Conservation (phyloP, 2,888 invertebrate species). For the Orthosia cruda region DNA sequence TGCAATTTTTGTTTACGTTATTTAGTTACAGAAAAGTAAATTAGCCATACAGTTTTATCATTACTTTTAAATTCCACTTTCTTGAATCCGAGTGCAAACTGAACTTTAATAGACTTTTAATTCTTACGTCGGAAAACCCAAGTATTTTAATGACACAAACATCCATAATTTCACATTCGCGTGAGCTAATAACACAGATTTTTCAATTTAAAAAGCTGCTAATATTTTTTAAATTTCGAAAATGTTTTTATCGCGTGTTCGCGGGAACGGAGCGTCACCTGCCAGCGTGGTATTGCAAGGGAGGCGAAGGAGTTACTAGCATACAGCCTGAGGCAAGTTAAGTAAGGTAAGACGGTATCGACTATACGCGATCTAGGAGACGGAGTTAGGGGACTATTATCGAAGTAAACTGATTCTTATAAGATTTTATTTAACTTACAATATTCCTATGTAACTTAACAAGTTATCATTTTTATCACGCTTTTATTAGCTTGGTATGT, state of each 20-base stretch:
- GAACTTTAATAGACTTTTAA: not conserved
- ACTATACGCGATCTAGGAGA: constrained; percentile 69
- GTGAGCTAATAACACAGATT: constrained; percentile 19
- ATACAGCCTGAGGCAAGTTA: constrained; percentile 31
- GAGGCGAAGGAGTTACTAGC: constrained; percentile 62
- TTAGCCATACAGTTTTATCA: not conserved
- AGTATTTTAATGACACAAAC: constrained; percentile 4
- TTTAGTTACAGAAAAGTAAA: not conserved
- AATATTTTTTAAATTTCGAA: constrained; percentile 16
- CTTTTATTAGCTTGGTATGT: no score
- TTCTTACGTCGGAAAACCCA: not conserved
- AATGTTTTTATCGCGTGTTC: constrained; percentile 66
- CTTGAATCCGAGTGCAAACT: not conserved
- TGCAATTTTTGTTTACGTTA: not conserved
- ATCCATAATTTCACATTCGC: constrained; percentile 28
- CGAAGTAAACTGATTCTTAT: not conserved
- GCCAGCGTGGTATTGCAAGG: constrained; percentile 51
- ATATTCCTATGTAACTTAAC: no score
- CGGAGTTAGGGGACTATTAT: constrained; percentile 49
- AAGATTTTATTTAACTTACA: not conserved
- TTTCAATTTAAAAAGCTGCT: not conserved
- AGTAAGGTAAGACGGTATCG: constrained; percentile 58
- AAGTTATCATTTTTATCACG: no score
- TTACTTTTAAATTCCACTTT: not conserved
- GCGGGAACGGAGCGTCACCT: constrained; percentile 33